Evolutionary conservation across 2,888 invertebrate genomes (phyloP).

Genomic region (Meta bourneti): DNA sequence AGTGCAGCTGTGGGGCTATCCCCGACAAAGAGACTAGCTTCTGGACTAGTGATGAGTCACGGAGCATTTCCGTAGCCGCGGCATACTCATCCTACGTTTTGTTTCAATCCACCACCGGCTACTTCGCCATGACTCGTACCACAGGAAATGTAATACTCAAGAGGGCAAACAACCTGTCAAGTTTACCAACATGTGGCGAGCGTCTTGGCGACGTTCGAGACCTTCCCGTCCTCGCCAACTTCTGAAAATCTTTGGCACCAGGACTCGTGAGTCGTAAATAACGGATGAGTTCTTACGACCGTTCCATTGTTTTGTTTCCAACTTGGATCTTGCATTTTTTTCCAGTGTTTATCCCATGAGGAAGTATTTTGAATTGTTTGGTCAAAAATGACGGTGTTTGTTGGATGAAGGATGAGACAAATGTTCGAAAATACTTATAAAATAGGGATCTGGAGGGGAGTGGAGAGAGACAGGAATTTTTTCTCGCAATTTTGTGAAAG

Average conservation of each 20-base stretch:
- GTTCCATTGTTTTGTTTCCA: conserved; percentile 45
- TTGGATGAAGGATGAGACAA: background rate
- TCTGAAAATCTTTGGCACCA: conserved; percentile 25
- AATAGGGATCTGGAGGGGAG: background rate
- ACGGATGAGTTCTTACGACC: conserved; percentile 53
- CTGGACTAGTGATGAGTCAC: conserved; percentile 34
- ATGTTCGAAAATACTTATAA: background rate
- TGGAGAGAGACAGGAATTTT: background rate
- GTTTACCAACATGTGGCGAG: conserved; percentile 27
- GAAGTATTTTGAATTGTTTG: conserved; percentile 19
- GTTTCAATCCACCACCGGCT: background rate
- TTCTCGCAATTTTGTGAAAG: background rate
- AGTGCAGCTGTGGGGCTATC: conserved; percentile 37
- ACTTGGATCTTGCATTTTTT: conserved; percentile 3
- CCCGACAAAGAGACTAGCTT: conserved; percentile 21
- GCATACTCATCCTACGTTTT: conserved; percentile 47
- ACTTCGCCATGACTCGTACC: conserved; percentile 16
- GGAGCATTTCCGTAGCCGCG: conserved; percentile 32
- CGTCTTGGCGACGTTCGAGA: conserved; percentile 49
- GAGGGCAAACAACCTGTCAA: conserved; percentile 64
- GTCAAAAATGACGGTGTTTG: conserved; percentile 3
- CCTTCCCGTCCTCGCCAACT: conserved; percentile 56
- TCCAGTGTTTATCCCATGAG: conserved; percentile 9
- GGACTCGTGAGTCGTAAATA: conserved; percentile 45
- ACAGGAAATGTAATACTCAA: conserved; percentile 48